Conservation (phyloP, 2,797 vertebrate species). For the Coendou prehensilis region DNA sequence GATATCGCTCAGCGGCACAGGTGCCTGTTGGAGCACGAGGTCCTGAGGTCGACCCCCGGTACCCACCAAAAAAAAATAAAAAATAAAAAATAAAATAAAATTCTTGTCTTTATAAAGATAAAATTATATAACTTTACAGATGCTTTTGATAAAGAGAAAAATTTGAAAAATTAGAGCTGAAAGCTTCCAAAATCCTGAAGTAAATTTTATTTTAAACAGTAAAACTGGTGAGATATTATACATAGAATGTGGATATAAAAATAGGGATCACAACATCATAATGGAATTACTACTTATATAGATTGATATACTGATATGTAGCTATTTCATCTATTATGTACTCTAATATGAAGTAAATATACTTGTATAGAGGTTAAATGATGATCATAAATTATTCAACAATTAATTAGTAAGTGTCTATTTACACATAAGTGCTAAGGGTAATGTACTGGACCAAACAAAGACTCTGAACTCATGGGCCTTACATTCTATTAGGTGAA, state of each 20-base stretch:
- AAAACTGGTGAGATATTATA: conserved; percentile 47
- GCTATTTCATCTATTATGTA: conserved; percentile 46
- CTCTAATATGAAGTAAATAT: conserved; percentile 48
- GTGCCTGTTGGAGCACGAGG: too few relatives aligned
- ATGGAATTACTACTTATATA: neutral
- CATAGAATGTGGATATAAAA: conserved; percentile 33
- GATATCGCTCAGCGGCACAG: too few relatives aligned
- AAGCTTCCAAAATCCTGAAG: conserved; percentile 51
- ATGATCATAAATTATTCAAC: conserved; percentile 50
- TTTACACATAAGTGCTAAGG: neutral
- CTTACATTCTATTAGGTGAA: neutral
- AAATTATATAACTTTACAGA: neutral
- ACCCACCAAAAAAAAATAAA: too few relatives aligned
- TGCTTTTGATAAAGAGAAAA: conserved; percentile 65
- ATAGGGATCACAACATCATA: conserved; percentile 4
- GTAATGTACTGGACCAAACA: conserved; percentile 45
- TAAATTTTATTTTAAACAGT: neutral
- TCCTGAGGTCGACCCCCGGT: too few relatives aligned
- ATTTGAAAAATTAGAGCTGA: conserved; percentile 50
- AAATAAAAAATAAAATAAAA: too few relatives aligned
- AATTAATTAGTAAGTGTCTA: conserved; percentile 21
- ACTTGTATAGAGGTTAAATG: conserved; percentile 19
- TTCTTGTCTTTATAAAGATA: conserved; percentile 18
- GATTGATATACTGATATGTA: neutral
- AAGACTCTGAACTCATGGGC: neutral